phyloP scores from a whole-genome alignment of 2,888 invertebrate species.

The Drosophila kanekoi region DNA sequence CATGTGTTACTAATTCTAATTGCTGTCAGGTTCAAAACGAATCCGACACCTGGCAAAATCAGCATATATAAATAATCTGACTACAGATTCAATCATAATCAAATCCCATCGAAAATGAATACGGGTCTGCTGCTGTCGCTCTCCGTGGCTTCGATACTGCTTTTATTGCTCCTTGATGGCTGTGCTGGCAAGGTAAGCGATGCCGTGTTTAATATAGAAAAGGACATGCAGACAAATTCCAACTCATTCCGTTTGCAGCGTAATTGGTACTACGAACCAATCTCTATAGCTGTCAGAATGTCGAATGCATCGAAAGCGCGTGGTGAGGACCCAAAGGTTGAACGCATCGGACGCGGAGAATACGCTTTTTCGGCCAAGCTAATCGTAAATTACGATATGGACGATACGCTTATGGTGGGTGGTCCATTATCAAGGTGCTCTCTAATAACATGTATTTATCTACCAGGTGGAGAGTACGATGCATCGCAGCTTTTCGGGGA shows the following conservation, averaged over 20 bases:
- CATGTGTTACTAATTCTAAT: too few relatives aligned
- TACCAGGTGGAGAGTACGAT: neutral
- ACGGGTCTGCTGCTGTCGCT: neutral
- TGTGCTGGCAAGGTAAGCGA: constrained; percentile 34
- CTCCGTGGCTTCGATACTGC: neutral
- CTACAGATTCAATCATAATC: neutral
- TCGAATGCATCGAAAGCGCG: neutral
- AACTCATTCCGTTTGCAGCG: neutral
- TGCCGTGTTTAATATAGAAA: neutral
- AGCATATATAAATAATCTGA: constrained; percentile 16
- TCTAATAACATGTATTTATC: neutral
- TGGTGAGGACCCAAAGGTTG: neutral
- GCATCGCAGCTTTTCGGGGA: constrained; percentile 49
- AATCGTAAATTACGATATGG: neutral
- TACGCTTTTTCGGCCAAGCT: neutral
- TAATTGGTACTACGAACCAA: constrained; percentile 1
- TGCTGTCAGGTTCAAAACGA: too few relatives aligned
- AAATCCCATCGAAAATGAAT: constrained; percentile 10
- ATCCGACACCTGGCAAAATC: neutral
- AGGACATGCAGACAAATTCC: too few relatives aligned
- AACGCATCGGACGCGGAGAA: neutral
- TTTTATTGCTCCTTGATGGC: neutral
- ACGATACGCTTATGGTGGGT: neutral
- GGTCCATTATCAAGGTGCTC: too few relatives aligned
- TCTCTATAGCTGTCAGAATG: neutral